A percentile compares a stretch with the other conserved stretches of the same genome.
These are phyloP conservation scores for Grallaria varia DNA, from an alignment of 2,113 vertebrate species.

Conservation along the genomic window DNA sequence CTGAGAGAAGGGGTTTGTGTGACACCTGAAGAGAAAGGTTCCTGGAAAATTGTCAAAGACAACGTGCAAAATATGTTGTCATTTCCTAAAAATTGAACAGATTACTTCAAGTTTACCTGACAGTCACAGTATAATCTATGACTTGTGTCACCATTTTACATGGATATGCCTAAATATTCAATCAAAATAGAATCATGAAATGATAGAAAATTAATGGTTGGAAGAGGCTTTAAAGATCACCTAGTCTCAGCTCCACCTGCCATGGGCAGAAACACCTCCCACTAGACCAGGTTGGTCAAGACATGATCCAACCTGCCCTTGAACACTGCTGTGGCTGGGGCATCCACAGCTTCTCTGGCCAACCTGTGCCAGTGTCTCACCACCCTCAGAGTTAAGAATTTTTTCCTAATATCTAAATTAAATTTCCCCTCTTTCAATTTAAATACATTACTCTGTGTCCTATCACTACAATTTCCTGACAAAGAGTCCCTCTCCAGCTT, in stretches of 20 bases:
- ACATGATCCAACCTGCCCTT: background rate
- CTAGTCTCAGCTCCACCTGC: background rate
- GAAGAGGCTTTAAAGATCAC: background rate
- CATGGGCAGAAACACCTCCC: background rate
- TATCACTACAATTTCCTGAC: background rate
- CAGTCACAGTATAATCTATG: background rate
- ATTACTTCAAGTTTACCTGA: background rate
- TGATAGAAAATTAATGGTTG: background rate
- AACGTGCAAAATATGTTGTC: background rate
- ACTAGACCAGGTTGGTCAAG: background rate
- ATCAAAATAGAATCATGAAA: background rate
- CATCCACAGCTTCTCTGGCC: background rate
- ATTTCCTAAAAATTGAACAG: background rate
- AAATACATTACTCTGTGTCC: no score
- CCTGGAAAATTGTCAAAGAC: background rate
- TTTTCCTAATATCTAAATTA: background rate
- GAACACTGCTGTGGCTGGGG: background rate
- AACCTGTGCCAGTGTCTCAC: background rate
- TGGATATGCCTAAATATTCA: background rate
- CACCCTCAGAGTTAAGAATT: background rate
- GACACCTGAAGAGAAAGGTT: background rate
- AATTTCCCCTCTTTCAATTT: background rate
- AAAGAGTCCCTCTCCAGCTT: background rate
- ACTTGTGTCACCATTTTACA: background rate
- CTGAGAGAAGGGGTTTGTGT: background rate